These are phyloP conservation scores for Pyxicephalus adspersus DNA, from an alignment of 2,113 vertebrate species.

Conservation along the genomic window DNA sequence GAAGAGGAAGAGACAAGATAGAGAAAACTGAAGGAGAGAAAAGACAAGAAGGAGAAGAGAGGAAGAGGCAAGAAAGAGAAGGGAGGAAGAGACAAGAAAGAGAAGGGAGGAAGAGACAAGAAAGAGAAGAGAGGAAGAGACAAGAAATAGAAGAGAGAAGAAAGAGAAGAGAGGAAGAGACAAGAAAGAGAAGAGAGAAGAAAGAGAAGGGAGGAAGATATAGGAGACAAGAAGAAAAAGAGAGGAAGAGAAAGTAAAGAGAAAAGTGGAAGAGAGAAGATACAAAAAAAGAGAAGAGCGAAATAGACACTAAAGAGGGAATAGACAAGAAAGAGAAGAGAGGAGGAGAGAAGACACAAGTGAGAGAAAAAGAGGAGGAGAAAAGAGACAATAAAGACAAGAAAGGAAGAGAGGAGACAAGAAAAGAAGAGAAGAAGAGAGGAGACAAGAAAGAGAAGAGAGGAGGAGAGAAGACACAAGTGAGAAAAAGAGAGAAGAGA, in stretches of 20 bases:
- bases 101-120: neutral
- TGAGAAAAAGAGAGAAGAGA: neutral
- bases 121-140: constrained; percentile 4
- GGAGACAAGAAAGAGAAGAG: neutral
- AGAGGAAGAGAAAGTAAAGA: neutral
- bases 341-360: neutral
- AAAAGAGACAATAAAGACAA: neutral
- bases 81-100: constrained; percentile 1
- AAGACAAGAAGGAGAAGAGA: neutral
- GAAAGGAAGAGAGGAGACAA: neutral
- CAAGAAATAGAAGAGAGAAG: neutral
- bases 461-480: neutral
- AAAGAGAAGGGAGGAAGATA: no score
- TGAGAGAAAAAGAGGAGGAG: neutral
- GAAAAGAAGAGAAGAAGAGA: neutral
- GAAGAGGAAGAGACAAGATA: neutral
- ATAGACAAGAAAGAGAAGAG: neutral
- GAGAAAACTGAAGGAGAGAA: constrained; percentile 30
- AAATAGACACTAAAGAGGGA: no score
- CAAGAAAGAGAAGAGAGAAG: constrained; percentile 10
- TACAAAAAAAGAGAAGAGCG: no score
- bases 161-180: neutral
- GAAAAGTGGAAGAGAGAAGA: neutral
- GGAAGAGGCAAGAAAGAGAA: neutral
- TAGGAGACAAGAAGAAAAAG: neutral